Base-by-base conservation (phyloP, 2,888 invertebrate species). In the Aproaerema taeniolella region DNA sequence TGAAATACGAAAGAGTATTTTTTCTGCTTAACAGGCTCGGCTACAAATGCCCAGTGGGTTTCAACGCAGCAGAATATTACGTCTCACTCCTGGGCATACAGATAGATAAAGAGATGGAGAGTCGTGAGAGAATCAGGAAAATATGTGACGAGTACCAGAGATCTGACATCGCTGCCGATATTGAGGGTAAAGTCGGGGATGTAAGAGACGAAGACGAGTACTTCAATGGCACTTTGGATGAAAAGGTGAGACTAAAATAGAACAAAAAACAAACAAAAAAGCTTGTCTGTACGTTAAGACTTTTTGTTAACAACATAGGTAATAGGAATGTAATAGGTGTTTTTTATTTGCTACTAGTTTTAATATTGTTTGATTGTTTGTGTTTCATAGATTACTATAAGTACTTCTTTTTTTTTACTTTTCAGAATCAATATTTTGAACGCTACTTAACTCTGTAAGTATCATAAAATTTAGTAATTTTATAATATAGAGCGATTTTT, bases 1-100 rank as follows among this genome's bases (percentile, higher is more conserved):
- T n/a, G n/a, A n/a, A n/a, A n/a, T n/a, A n/a, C n/a, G n/a, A n/a
- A n/a, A n/a, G n/a, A n/a, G n/a, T n/a, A n/a, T n/a, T n/a, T n/a
- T n/a, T n/a, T n/a, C n/a, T n/a, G n/a, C n/a, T n/a, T n/a, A n/a
- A 2, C 45, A 93, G 93, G 38, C 67, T 93, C 40, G 89, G 89
- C 47, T 88, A 89, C 55, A 77, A 85, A 46, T 91, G 93, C 61
- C 96, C 96, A 0, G 61, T 88, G 12, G 92, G 93, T 15, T 96
- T 91, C 85, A 96, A 96, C 73, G 92, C 93, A 1, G 95, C 95
- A 0, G 97, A 97, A 66, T 95, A 93, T 72, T 95, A 93, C 69
- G 91, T 97, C 2, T 88, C 89, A 16, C 70, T 88, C 1, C 70
- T 90, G 7, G 88, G 89, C 1, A 63, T 87, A 3, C 71, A 86